These are phyloP conservation scores for Megaustenia siamemsis DNA, from an alignment of 2,888 invertebrate species.

Conservation along the genomic window DNA sequence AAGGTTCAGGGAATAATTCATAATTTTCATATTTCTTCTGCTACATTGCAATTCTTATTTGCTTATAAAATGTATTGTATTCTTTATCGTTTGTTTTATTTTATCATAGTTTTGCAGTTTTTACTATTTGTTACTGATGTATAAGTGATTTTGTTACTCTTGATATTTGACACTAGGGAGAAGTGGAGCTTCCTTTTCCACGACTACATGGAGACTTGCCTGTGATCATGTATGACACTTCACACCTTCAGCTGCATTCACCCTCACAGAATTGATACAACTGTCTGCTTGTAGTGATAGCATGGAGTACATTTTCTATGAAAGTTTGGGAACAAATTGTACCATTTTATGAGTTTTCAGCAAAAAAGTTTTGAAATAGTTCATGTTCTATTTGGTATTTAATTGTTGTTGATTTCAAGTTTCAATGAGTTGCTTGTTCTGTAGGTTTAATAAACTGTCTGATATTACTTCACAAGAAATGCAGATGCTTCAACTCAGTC, in stretches of 20 bases:
- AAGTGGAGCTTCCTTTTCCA: constrained; percentile 79
- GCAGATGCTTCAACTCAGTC: too few species aligned
- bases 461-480: too few species aligned
- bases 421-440: not conserved
- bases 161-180: constrained; percentile 73
- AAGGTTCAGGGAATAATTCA: too few species aligned
- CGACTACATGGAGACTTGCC: constrained; percentile 81
- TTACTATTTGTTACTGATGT: too few species aligned
- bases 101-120: too few species aligned
- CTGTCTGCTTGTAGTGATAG: not conserved
- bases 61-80: too few species aligned
- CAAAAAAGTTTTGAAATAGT: not conserved
- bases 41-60: too few species aligned
- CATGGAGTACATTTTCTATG: too few species aligned
- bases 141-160: constrained; percentile 30
- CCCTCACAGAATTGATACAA: constrained; percentile 13
- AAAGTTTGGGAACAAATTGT: constrained; percentile 6
- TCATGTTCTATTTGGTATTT: not conserved
- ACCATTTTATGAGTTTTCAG: not conserved
- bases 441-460: too few species aligned
- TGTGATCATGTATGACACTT: constrained; percentile 78
- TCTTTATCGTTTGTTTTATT: too few species aligned
- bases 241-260: constrained; percentile 32
- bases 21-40: too few species aligned
- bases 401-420: not conserved